Conservation (phyloP, 35 echinoderm and acorn worm genomes). For the Holothuria glaberrima region DNA sequence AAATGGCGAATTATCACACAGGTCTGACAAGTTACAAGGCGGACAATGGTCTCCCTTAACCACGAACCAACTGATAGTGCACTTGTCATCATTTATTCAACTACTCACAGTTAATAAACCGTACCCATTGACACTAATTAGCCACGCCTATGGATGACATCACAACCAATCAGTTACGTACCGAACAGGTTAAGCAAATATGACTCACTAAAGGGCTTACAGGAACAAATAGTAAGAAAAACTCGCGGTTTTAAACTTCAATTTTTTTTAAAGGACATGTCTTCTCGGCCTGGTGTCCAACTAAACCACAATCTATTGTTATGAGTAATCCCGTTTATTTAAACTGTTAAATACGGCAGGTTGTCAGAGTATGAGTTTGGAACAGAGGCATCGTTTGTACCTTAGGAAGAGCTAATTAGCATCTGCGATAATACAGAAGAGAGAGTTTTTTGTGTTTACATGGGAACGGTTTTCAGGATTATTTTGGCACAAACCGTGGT, state of each 20-base stretch:
- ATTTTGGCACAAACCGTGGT: too few relatives aligned
- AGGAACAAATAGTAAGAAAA: neutral
- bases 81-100: too few relatives aligned
- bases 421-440: too few relatives aligned
- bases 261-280: neutral
- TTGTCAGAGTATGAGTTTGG: neutral
- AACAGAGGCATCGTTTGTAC: constrained; percentile 17
- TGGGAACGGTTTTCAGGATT: too few relatives aligned
- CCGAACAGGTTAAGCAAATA: constrained; percentile 8
- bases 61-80: too few relatives aligned
- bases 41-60: too few relatives aligned
- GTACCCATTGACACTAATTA: neutral
- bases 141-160: constrained; percentile 6
- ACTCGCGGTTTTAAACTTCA: constrained; percentile 5
- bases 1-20: too few relatives aligned
- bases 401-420: too few relatives aligned
- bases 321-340: neutral
- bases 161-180: constrained; percentile 4
- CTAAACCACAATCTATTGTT: neutral
- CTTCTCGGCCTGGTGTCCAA: neutral
- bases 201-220: neutral
- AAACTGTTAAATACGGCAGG: neutral
- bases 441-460: too few relatives aligned
- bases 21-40: too few relatives aligned
- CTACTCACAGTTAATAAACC: too few relatives aligned